Base-by-base conservation (phyloP, 2,113 vertebrate species). In the Brachirus orientalis region DNA sequence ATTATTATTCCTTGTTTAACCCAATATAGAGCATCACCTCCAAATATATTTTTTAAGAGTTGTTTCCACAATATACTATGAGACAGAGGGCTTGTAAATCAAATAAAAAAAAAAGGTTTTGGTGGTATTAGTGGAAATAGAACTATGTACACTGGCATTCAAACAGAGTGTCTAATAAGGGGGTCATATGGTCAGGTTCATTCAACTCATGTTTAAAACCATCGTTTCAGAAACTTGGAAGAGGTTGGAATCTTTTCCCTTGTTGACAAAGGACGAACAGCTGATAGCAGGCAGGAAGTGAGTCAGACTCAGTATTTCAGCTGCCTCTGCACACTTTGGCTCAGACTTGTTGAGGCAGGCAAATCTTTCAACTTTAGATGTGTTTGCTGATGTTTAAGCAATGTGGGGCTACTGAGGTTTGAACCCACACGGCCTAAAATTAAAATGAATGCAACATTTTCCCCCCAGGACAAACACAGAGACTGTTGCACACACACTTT, bases 231-330 rank as follows among this genome's bases (percentile, higher is more conserved):
- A 71, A 66, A 67, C 67, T 35, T 33, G 70, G 44, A 50, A 62
- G 62, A 79, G 8, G 7, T 61, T 0, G 75, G 86, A 89, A 88
- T 85, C 79, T 92, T 84, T 86, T 14, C 89, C 84, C 54, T 20
- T 71, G 52, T 14, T 71, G 65, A 80, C 82, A 44, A 54, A 63
- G 47, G 55, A 52, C 38, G 81, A 75, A 37, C 86, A 87, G 79
- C 87, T 90, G 90, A 88, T 89, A 85, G 61, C 44, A 44, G 54
- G 33, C 51, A 19, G 77, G 78, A 84, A 75, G 85, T 92, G 88
- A 92, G 84, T 92, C 90, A 91, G 77, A 53, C 41, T 80, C 86
- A 78, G 71, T 48, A 52, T 50, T 83, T 57, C 19, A 71, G 79
- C 82, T 77, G 76, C 45, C 69, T 72, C 41, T 28, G 68, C 76